Evolutionary conservation across 2,888 invertebrate species (phyloP), one percentile per base, ranked within the genome.

Genomic region (Apoderus coryli): DNA sequence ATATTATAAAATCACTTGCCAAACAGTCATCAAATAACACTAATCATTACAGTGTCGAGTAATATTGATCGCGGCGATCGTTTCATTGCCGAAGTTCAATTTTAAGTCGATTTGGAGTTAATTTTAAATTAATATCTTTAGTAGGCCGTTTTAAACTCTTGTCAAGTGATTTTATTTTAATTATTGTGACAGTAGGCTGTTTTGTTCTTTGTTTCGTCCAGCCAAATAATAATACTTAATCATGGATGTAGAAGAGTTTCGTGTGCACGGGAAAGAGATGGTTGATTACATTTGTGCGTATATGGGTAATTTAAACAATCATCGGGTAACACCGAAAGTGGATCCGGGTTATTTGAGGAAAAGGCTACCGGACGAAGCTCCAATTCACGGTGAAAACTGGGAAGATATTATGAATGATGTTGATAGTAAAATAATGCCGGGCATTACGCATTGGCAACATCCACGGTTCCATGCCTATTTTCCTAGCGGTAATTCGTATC

Each of bases 381-480:
- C 93, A 0, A 59, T 70, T 24, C 67, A 80, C 25, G 79, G 84
- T 0, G 90, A 93, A 50, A 54, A 72, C 31, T 95, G 90, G 86
- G 78, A 84, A 30, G 64, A 69, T 29, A 89, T 93, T 39, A 88
- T 93, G 81, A 63, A 59, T 9, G 93, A 93, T 50, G 79, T 92
- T 16, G 88, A 92, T 54, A 68, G 69, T 34, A 86, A 85, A 61
- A 90, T 90, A 48, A 88, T 90, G 86, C 86, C 88, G 0, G 90
- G 90, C 19, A 82, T 90, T 27, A 95, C 95, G 2, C 90, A 96
- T 58, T 98, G 98, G 98, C 95, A 96, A 55, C 96, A 96, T 66
- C 96, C 96, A 1, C 67, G 88, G 35, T 98, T 98, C 61, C 95
- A 96, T 57, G 98, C 98, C 0, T 99, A 99, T 58, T 99, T 98